phyloP scores from a whole-genome alignment of 1,140 invertebrate species.

The Drosophila parvula region DNA sequence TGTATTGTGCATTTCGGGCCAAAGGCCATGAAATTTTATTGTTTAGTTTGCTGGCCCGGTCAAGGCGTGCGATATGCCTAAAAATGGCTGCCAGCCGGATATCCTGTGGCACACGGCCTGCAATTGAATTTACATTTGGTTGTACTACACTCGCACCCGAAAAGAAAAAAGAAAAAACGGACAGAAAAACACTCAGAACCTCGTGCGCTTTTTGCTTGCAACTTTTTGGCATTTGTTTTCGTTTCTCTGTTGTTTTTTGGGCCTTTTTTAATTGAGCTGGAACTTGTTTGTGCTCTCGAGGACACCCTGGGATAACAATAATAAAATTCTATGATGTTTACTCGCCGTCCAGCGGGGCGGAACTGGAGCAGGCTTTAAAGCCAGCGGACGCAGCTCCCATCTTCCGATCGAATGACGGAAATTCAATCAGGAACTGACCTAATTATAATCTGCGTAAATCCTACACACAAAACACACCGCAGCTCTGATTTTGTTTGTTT shows the following conservation, averaged over 20 bases:
- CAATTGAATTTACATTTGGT: conserved; percentile 81
- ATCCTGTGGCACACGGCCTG: conserved; percentile 66
- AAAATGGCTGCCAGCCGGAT: conserved; percentile 73
- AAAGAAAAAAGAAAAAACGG: conserved; percentile 33
- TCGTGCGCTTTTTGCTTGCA: conserved; percentile 61
- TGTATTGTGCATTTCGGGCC: conserved; percentile 30
- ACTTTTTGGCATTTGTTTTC: conserved; percentile 66
- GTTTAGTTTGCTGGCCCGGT: conserved; percentile 68
- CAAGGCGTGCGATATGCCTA: conserved; percentile 72
- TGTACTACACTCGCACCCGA: conserved; percentile 31
- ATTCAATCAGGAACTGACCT: conserved; percentile 56
- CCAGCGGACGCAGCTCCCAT: background rate
- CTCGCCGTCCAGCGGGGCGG: conserved; percentile 23
- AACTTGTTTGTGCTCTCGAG: conserved; percentile 41
- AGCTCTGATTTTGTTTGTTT: conserved; percentile 42
- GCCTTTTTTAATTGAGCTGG: conserved; percentile 59
- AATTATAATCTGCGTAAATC: conserved; percentile 43
- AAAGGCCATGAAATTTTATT: conserved; percentile 68
- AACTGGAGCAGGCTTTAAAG: conserved; percentile 23
- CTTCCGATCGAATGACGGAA: conserved; percentile 16
- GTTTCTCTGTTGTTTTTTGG: conserved; percentile 44
- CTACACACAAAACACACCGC: conserved; percentile 50
- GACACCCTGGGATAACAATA: conserved; percentile 50
- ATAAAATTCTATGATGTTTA: conserved; percentile 66
- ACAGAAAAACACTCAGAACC: conserved; percentile 42